Evolutionary conservation across 2,113 vertebrate genomes (phyloP), one percentile per base, ranked within the genome.

Genomic region (Neopipo cinnamomea): DNA sequence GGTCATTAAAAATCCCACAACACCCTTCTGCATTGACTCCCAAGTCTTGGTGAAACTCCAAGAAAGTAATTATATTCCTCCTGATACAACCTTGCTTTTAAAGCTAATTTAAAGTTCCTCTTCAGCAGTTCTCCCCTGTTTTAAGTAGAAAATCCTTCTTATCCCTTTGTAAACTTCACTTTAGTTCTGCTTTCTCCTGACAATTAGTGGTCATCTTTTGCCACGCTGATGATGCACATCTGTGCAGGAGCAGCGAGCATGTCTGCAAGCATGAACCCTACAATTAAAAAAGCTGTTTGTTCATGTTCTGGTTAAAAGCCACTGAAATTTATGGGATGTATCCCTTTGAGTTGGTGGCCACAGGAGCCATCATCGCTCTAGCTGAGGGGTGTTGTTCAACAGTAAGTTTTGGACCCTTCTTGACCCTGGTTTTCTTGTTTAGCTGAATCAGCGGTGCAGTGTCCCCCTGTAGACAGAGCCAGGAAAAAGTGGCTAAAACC

Each of bases 1-100:
- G 94, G 91, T 95, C 85, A 82, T 95, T 96, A 89, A 92, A 96
- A 94, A 77, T 92, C 88, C 85, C 85, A 61, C 59, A 75, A 71
- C 59, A 80, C 74, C 74, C 77, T 92, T 95, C 91, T 88, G 79
- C 88, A 94, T 95, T 92, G 94, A 94, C 91, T 95, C 88, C 67
- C n/a, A 90, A 77, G 81, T 41, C 85, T 73, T 92, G 83, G 71
- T 94, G 95, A 94, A 82, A 92, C 91, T 95, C 88, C 63, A 83
- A 19, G 75, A 52, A 85, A 68, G 62, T 74, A 89, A 95, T 94
- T 92, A 79, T 92, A 58, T 92, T 92, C 52, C 39, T 92, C 68
- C 73, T 65, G 79, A 65, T 61, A 67, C 47, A 75, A 78, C 72
- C 58, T 84, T 78, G 61, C 35, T 86, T 89, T 87, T 93, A 91